Percentiles rank a stretch among this genome's conserved stretches.
These are phyloP conservation scores for Threskiornis aethiopicus DNA, from an alignment of 2,797 vertebrate genomes.

Conservation along the genomic window DNA sequence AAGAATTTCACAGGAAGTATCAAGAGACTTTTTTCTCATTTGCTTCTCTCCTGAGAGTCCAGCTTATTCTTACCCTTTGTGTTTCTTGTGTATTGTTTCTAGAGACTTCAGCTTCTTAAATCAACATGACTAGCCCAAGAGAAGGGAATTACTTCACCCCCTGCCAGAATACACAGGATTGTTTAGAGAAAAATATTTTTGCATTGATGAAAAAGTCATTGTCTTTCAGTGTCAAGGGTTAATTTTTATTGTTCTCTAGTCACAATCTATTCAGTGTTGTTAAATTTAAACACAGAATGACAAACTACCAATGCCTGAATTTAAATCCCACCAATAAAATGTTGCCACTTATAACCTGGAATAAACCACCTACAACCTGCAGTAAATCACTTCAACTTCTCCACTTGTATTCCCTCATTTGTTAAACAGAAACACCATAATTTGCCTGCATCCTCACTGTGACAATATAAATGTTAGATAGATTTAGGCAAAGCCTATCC, in stretches of 20 bases:
- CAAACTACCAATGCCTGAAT: background rate
- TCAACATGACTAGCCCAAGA: background rate
- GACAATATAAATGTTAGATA: background rate
- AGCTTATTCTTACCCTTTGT: slow-evolving; percentile 45
- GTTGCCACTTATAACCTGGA: background rate
- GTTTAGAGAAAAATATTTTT: slow-evolving; percentile 31
- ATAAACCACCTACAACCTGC: background rate
- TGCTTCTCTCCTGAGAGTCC: background rate
- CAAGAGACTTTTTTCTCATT: background rate
- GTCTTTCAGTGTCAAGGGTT: slow-evolving; percentile 51
- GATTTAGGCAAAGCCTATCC: background rate
- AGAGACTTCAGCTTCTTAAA: slow-evolving; percentile 33
- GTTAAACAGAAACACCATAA: background rate
- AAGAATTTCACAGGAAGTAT: background rate
- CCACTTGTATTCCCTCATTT: background rate
- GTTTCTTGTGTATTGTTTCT: slow-evolving; percentile 57
- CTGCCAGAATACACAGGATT: slow-evolving; percentile 4
- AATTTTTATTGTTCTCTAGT: slow-evolving; percentile 28
- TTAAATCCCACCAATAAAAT: background rate
- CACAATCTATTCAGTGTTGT: slow-evolving; percentile 19
- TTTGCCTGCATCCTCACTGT: background rate
- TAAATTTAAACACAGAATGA: background rate
- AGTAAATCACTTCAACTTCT: background rate
- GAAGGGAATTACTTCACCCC: background rate
- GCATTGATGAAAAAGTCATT: slow-evolving; percentile 48